A percentile compares a stretch with the other conserved stretches of the same genome.
Conservation (phyloP, 2,888 invertebrate genomes). For the Dinocampus coccinellae region DNA sequence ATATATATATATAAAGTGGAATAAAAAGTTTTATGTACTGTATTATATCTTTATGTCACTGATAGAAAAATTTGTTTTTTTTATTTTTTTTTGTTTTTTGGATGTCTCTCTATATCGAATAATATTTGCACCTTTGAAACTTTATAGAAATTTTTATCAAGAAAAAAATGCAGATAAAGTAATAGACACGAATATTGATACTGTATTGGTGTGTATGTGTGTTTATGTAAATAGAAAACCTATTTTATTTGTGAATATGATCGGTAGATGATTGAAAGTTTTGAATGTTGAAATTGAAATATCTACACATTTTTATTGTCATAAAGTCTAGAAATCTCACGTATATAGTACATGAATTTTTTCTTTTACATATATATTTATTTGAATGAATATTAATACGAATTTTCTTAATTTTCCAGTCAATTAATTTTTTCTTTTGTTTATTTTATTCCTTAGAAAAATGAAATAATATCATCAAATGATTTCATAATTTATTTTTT, state of each 20-base stretch:
- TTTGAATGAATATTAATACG: too few species aligned
- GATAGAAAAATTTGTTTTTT: background rate
- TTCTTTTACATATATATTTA: too few species aligned
- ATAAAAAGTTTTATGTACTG: background rate
- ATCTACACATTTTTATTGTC: background rate
- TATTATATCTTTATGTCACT: background rate
- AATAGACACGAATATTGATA: background rate
- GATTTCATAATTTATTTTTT: too few species aligned
- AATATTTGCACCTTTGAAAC: background rate
- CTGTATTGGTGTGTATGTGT: background rate
- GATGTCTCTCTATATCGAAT: background rate
- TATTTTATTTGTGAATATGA: slow-evolving; percentile 6
- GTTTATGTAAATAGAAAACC: background rate
- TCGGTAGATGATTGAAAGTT: background rate
- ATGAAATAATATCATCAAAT: too few species aligned
- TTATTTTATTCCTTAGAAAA: too few species aligned
- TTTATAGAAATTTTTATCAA: background rate
- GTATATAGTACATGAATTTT: background rate
- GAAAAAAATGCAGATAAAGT: background rate
- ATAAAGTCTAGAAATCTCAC: background rate
- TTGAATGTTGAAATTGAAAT: background rate
- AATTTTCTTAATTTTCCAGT: too few species aligned
- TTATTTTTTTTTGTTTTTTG: background rate
- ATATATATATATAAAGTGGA: background rate
- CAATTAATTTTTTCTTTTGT: too few species aligned